Percentiles rank a stretch among this genome's conserved stretches.
These are phyloP conservation scores for Actenoides hombroni DNA, from an alignment of 2,113 vertebrate species.

Conservation along the genomic window DNA sequence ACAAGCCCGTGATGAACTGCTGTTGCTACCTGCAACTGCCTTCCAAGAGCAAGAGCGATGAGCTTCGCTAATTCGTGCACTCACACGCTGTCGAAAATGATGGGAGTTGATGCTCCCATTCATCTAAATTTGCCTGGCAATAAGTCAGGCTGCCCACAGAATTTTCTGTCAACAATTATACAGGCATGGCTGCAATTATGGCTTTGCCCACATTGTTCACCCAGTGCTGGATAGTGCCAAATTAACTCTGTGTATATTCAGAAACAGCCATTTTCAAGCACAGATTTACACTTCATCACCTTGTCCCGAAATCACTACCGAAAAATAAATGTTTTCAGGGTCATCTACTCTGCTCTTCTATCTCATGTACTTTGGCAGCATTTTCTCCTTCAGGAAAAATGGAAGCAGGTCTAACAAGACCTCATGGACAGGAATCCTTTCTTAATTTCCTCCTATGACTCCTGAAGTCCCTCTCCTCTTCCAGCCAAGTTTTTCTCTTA, in stretches of 20 bases:
- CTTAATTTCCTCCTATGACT: background rate
- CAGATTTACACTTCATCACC: background rate
- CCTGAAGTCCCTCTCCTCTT: background rate
- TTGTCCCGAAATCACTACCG: background rate
- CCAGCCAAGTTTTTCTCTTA: background rate
- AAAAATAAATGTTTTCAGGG: background rate
- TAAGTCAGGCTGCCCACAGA: constrained; percentile 46
- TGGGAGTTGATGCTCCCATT: background rate
- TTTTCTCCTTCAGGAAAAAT: background rate
- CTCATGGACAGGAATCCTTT: background rate
- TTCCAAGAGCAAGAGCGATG: background rate
- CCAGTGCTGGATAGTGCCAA: background rate
- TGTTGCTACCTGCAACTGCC: background rate
- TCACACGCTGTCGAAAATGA: background rate
- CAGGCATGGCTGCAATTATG: background rate
- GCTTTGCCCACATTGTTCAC: constrained; percentile 35
- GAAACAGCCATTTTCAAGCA: background rate
- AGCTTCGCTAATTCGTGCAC: background rate
- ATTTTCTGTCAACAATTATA: constrained; percentile 21
- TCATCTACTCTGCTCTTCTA: background rate
- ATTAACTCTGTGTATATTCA: background rate
- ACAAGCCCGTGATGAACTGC: fast-evolving
- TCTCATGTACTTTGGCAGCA: fast-evolving
- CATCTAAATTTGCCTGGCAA: constrained; percentile 15
- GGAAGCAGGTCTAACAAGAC: background rate